A percentile compares a stretch with the other conserved stretches of the same genome.
Conservation (phyloP, 2,113 vertebrate genomes). For the Indri indri region DNA sequence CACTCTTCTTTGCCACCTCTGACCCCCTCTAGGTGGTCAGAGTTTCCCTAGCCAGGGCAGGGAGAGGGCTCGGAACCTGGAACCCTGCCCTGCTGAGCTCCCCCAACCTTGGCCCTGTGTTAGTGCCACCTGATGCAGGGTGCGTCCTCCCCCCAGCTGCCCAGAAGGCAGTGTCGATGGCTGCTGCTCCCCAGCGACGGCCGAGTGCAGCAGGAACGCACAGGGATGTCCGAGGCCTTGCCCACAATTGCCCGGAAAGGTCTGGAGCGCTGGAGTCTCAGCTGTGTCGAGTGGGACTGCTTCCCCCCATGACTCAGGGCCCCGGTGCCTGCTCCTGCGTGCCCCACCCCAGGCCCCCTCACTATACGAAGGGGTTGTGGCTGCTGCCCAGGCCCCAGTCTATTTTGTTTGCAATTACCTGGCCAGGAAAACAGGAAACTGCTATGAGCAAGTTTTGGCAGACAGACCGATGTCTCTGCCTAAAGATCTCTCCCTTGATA, state of each 20-base stretch:
- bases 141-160: not conserved
- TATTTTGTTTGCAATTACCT: conserved; percentile 72
- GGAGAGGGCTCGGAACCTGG: not conserved
- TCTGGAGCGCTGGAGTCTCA: not conserved
- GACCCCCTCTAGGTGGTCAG: not conserved
- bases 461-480: conserved; percentile 61
- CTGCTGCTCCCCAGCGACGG: not conserved
- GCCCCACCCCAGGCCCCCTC: not conserved
- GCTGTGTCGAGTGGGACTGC: not conserved
- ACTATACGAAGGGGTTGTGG: not conserved
- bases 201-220: not conserved
- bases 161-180: not conserved
- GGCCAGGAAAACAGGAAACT: conserved; percentile 58
- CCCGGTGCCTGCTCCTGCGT: conserved; percentile 23
- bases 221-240: not conserved
- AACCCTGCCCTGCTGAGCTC: too few relatives aligned
- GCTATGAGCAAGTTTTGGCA: conserved; percentile 69
- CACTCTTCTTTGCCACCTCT: not conserved
- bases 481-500: conserved; percentile 61
- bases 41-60: not conserved
- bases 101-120: not conserved
- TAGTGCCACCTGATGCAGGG: not conserved
- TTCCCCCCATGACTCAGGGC: conserved; percentile 51
- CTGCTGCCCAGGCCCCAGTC: conserved; percentile 26
- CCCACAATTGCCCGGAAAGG: not conserved